These are phyloP conservation scores for Heliconius ethilla DNA, from an alignment of 2,888 invertebrate genomes.

Conservation along the genomic window DNA sequence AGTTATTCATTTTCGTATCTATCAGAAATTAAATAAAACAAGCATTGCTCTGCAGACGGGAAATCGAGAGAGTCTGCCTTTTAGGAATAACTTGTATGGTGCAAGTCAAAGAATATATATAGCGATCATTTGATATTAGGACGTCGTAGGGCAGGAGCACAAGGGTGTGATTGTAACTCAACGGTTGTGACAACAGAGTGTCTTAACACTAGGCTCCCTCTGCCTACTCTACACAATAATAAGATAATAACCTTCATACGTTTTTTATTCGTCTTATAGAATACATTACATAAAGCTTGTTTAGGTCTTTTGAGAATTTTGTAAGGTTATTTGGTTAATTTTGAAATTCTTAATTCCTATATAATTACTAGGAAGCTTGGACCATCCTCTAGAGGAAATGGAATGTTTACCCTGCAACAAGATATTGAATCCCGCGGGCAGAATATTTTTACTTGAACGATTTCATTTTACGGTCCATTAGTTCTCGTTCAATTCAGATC, in stretches of 20 bases:
- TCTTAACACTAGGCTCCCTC: no score
- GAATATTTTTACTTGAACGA: conserved; percentile 58
- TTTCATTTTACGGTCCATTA: conserved; percentile 63
- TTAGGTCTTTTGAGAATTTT: neutral
- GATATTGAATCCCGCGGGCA: conserved; percentile 59
- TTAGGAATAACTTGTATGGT: conserved; percentile 45
- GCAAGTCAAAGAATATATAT: conserved; percentile 25
- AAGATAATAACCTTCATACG: no score
- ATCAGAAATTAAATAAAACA: conserved; percentile 51
- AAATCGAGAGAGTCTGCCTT: conserved; percentile 53
- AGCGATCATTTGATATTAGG: neutral
- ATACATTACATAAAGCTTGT: neutral
- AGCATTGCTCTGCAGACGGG: conserved; percentile 44
- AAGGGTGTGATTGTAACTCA: no score
- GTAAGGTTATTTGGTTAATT: neutral
- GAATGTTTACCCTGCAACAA: conserved; percentile 59
- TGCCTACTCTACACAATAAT: no score
- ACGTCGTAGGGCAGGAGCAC: no score
- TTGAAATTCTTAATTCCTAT: neutral
- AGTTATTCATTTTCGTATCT: conserved; percentile 40
- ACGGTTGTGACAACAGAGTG: no score
- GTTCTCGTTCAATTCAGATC: conserved; percentile 51
- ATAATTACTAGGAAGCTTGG: conserved; percentile 23
- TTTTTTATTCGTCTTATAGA: neutral
- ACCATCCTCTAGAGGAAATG: conserved; percentile 51